A percentile compares a stretch with the other conserved stretches of the same genome.
phyloP scores from a whole-genome alignment of 2,113 vertebrate genomes.

The Petromus typicus region DNA sequence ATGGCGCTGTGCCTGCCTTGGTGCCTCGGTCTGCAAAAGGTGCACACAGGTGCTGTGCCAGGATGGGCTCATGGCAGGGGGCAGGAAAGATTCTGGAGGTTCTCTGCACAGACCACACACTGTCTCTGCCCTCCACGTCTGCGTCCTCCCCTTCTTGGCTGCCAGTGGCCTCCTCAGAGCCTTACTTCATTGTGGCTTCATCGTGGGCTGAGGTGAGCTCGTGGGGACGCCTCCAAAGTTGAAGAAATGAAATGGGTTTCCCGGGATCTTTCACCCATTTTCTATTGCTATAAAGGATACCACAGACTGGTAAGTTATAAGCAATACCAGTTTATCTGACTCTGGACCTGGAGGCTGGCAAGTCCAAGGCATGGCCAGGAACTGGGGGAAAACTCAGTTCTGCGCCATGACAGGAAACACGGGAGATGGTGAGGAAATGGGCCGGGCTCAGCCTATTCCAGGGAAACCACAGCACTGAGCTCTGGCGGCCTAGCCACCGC shows the following conservation, averaged over 20 bases:
- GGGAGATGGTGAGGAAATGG: not conserved
- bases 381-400: not conserved
- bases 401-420: no score
- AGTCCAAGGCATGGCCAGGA: not conserved
- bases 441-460: not conserved
- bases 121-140: not conserved
- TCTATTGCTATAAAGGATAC: not conserved
- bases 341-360: not conserved
- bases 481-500: no score
- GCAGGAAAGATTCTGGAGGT: not conserved
- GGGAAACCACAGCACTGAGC: no score
- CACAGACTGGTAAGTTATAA: not conserved
- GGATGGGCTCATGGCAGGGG: not conserved
- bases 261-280: not conserved
- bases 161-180: not conserved
- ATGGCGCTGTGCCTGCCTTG: not conserved
- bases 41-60: not conserved
- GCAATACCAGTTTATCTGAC: not conserved
- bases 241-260: not conserved
- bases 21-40: not conserved
- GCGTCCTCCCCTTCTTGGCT: accelerated
- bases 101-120: accelerated
- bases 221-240: not conserved
- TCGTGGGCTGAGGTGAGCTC: accelerated
- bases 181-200: not conserved